Percentiles rank a stretch among this genome's conserved stretches.
phyloP scores from a whole-genome alignment of 2,888 invertebrate genomes.

The Heliconius erato region DNA sequence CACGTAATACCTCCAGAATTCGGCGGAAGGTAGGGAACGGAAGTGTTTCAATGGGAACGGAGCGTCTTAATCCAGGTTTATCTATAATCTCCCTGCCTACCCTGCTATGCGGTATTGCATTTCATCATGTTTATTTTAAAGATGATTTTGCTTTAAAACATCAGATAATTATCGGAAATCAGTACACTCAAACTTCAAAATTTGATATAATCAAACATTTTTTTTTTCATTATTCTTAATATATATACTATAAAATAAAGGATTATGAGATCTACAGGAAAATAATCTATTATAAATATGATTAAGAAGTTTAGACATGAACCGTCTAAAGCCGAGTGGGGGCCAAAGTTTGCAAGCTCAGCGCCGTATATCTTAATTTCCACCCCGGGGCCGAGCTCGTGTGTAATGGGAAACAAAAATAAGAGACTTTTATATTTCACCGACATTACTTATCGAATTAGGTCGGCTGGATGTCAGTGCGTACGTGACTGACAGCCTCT shows the following conservation, averaged over 20 bases:
- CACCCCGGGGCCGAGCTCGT: slow-evolving; percentile 31
- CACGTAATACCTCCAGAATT: too few species aligned
- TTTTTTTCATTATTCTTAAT: background rate
- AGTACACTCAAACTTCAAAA: background rate
- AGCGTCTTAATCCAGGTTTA: too few species aligned
- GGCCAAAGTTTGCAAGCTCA: slow-evolving; percentile 43
- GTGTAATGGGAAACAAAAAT: slow-evolving; percentile 50
- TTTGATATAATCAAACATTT: background rate
- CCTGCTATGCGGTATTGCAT: too few species aligned
- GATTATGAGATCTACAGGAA: slow-evolving; percentile 40
- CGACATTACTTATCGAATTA: slow-evolving; percentile 46
- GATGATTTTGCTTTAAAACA: background rate
- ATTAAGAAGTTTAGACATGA: slow-evolving; percentile 50
- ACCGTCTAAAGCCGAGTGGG: slow-evolving; percentile 44
- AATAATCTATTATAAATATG: slow-evolving; percentile 50
- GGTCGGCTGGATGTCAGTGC: slow-evolving; percentile 40
- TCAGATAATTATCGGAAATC: background rate
- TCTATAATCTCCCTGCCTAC: too few species aligned
- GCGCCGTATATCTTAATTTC: slow-evolving; percentile 48
- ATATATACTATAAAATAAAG: slow-evolving; percentile 20
- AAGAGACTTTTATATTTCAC: slow-evolving; percentile 46
- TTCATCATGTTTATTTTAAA: background rate
- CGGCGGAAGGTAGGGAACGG: too few species aligned
- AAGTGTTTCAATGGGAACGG: too few species aligned
- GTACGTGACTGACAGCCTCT: slow-evolving; percentile 43